Evolutionary conservation across 2,888 invertebrate species (phyloP).

Genomic region (Plagiodera versicolora): DNA sequence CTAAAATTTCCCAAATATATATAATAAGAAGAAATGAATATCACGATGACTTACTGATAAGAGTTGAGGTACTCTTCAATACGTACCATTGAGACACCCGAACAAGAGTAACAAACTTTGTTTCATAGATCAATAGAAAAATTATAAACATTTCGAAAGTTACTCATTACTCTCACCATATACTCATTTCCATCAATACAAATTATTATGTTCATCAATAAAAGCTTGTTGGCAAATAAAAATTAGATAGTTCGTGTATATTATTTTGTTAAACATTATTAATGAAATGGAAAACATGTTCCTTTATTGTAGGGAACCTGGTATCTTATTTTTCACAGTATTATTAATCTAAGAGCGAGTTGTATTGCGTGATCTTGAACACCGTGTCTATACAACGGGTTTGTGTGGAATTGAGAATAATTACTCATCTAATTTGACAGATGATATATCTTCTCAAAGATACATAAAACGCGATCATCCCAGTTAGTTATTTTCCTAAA

Average conservation of each 20-base stretch:
- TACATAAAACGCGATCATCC: slow-evolving; percentile 6
- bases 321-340: slow-evolving; percentile 20
- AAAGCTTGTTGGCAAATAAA: too few species aligned
- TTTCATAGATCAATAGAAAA: too few species aligned
- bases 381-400: slow-evolving; percentile 23
- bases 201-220: too few species aligned
- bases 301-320: slow-evolving; percentile 3
- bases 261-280: neutral
- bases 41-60: too few species aligned
- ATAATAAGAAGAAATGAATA: too few species aligned
- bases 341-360: slow-evolving; percentile 28
- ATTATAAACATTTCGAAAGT: too few species aligned
- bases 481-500: neutral
- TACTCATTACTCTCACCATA: too few species aligned
- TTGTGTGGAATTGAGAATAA: slow-evolving; percentile 24
- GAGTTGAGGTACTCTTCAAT: too few species aligned
- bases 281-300: slow-evolving; percentile 2
- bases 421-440: slow-evolving; percentile 22
- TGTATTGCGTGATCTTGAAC: slow-evolving; percentile 23
- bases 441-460: slow-evolving; percentile 18
- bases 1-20: too few species aligned
- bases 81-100: too few species aligned
- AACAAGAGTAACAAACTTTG: too few species aligned
- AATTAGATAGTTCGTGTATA: neutral
- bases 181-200: too few species aligned